These are phyloP conservation scores for Drosophila anomelani DNA, from an alignment of 2,888 invertebrate genomes.

Conservation along the genomic window DNA sequence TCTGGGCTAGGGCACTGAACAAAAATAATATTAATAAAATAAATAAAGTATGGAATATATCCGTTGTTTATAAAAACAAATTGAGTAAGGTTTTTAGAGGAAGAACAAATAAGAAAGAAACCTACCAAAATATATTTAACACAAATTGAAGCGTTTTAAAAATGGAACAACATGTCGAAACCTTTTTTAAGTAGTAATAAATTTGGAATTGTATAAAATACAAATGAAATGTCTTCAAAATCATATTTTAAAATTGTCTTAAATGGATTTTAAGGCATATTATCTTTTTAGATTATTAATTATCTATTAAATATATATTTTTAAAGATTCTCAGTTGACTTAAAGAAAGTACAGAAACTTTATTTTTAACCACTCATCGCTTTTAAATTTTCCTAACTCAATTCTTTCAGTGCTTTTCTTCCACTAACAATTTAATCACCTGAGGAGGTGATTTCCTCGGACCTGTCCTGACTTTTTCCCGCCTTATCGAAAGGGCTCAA, in stretches of 20 bases:
- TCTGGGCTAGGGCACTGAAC: conserved; percentile 5
- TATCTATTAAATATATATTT: too few relatives aligned
- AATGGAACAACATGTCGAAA: neutral
- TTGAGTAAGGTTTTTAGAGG: too few relatives aligned
- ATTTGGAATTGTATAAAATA: neutral
- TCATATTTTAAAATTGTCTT: too few relatives aligned
- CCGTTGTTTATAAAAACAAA: neutral
- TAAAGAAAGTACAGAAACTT: too few relatives aligned
- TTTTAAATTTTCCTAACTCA: neutral
- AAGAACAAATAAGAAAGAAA: neutral
- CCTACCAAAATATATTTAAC: neutral
- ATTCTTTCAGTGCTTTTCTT: conserved; percentile 26
- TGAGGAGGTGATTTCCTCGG: conserved; percentile 11
- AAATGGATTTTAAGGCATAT: too few relatives aligned
- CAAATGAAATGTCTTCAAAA: too few relatives aligned
- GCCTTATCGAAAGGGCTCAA: conserved; percentile 67
- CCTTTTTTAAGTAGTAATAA: neutral
- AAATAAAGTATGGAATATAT: neutral
- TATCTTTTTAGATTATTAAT: too few relatives aligned
- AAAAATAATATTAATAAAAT: conserved; percentile 21
- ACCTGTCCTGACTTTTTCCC: conserved; percentile 31
- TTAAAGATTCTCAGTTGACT: too few relatives aligned
- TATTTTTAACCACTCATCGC: too few relatives aligned
- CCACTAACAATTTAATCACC: conserved; percentile 74
- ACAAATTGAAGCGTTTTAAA: neutral